Base-by-base conservation (phyloP, 2,797 vertebrate genomes). In the Myotis myotis region DNA sequence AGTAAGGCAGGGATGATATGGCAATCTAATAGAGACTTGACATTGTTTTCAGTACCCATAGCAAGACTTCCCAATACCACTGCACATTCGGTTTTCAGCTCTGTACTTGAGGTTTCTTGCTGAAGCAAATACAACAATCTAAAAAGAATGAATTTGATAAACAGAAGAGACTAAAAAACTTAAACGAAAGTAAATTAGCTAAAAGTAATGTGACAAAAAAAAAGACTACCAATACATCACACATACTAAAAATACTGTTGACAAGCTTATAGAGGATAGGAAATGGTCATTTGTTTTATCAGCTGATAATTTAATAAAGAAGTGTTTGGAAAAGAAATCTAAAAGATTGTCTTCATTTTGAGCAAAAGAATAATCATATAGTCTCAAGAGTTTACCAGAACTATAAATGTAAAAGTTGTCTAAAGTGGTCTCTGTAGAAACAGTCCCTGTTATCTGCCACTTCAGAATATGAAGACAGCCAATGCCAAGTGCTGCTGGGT, bases 11-110 rank as follows among this genome's bases (percentile, higher is more conserved):
- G 99, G 98, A 99, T 99, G 98, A 99, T 99, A 98, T 99, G 99
- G 98, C 99, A 99, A 98, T 99, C 99, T 98, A 99, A 98, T 72
- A 99, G 98, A 98, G 99, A 99, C 98, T 99, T 99, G 97, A 99
- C 99, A 98, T 99, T 99, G 98, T 99, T 99, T 98, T 99, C 99
- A 1, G 99, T 99, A 96, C 99, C 99, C 99, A 99, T 99, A 84
- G 99, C 99, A 49, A 99, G 98, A 97, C 99, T 99, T 98, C 99
- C 99, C 38, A 99, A 98, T 74, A 99, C 99, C 97, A 99, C 99
- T 0, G 99, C 99, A 60, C 99, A 99, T 97, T 99, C 99, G 0
- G 99, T 99, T 98, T 99, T 99, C 96, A 99, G 98, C 97, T 99
- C 99, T 41, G 99, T 98, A 97, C 98, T 99, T 90, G 99, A 99